Conservation (phyloP, 37 sponge, comb jelly and placozoan species). For the Halisarca cf. caerulea region DNA sequence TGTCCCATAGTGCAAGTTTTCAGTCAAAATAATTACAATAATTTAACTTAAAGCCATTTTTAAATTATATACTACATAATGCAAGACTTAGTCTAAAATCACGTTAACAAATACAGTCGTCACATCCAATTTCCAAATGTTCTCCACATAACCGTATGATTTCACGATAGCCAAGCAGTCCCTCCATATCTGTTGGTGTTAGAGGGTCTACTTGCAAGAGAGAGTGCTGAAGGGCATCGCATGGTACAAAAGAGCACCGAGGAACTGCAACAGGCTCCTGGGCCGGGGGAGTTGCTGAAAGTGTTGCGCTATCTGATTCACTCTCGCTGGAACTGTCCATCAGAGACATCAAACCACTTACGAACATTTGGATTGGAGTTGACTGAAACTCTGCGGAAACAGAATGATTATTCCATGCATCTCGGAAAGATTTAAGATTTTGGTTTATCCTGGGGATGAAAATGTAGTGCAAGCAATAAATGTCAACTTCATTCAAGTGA, state of each 20-base stretch:
- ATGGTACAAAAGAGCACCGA: conserved; percentile 4
- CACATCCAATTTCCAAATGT: no score
- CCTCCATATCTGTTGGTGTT: background rate
- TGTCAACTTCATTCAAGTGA: background rate
- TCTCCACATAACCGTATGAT: background rate
- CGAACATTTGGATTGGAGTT: conserved; percentile 23
- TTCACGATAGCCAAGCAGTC: background rate
- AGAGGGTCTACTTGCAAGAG: background rate
- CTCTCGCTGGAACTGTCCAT: conserved; percentile 8
- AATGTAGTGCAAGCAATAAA: background rate
- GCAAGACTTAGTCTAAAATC: no score
- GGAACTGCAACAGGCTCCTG: conserved; percentile 12
- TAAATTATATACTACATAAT: no score
- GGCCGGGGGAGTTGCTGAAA: background rate
- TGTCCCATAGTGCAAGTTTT: no score
- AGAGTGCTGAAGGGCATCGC: conserved; percentile 2
- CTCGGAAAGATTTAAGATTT: background rate
- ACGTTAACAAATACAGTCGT: no score
- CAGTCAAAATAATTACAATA: no score
- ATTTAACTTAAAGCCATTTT: no score
- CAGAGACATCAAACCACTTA: background rate
- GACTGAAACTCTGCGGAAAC: background rate
- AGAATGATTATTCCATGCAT: background rate
- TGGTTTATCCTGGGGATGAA: background rate
- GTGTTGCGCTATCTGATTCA: conserved; percentile 12